Evolutionary conservation across 2,888 invertebrate species (phyloP).

Genomic region (Amphipyra berbera): DNA sequence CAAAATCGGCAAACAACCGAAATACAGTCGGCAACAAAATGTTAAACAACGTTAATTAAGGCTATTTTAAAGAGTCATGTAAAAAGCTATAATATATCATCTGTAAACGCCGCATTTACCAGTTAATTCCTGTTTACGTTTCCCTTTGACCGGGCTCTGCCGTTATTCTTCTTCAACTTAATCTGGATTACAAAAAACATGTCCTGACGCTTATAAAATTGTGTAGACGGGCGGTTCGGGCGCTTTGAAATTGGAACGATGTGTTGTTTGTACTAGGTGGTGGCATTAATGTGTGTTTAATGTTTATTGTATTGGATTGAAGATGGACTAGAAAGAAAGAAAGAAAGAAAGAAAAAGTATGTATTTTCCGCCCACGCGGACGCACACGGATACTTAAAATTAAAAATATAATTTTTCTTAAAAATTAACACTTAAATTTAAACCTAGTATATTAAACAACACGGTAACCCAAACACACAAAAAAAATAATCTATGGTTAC

Average conservation of each 20-base stretch:
- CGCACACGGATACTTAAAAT: too few species aligned
- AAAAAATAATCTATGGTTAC: too few species aligned
- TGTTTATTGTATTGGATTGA: not conserved
- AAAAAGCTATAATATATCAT: constrained; percentile 52
- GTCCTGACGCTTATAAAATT: constrained; percentile 59
- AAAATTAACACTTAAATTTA: too few species aligned
- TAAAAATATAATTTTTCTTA: too few species aligned
- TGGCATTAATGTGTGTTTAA: constrained; percentile 2
- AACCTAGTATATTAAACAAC: too few species aligned
- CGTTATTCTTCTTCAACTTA: constrained; percentile 76
- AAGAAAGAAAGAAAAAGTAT: too few species aligned
- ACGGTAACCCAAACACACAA: too few species aligned
- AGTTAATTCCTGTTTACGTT: constrained; percentile 66
- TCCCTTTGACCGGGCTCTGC: constrained; percentile 68
- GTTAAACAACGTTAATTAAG: constrained; percentile 38
- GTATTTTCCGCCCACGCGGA: too few species aligned
- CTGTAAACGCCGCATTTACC: constrained; percentile 50
- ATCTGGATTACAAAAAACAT: constrained; percentile 76
- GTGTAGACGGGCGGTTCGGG: constrained; percentile 50
- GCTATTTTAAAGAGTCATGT: constrained; percentile 31
- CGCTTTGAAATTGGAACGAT: constrained; percentile 2
- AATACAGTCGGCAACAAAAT: constrained; percentile 28
- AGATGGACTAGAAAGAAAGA: too few species aligned
- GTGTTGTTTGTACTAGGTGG: not conserved
- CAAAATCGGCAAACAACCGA: constrained; percentile 6